A percentile compares a stretch with the other conserved stretches of the same genome.
These are phyloP conservation scores for Athalia cordata DNA, from an alignment of 2,888 invertebrate species.

Conservation along the genomic window DNA sequence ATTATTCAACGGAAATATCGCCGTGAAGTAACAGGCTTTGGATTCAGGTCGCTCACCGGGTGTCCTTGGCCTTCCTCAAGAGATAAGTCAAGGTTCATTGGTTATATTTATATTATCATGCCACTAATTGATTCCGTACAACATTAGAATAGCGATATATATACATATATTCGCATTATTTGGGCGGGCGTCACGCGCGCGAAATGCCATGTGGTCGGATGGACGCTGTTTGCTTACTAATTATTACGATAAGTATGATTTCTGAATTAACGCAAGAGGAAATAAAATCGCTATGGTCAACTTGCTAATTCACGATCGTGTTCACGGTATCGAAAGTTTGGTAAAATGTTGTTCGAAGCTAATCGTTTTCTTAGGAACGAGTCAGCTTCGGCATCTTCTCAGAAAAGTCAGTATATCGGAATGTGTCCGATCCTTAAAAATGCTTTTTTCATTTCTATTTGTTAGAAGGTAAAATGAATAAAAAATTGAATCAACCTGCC, in stretches of 20 bases:
- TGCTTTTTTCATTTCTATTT: too few species aligned
- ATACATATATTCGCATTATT: neutral
- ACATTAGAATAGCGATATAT: neutral
- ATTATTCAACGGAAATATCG: neutral
- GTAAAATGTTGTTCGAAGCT: too few species aligned
- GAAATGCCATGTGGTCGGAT: neutral
- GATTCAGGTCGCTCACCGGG: constrained; percentile 7
- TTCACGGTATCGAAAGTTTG: too few species aligned
- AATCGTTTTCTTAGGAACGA: too few species aligned
- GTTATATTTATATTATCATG: neutral
- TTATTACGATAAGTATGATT: constrained; percentile 9
- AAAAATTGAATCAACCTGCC: neutral
- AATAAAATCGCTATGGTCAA: neutral
- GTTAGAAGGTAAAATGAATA: too few species aligned
- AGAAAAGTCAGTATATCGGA: too few species aligned
- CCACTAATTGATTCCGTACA: neutral
- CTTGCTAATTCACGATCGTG: neutral
- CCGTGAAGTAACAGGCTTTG: neutral
- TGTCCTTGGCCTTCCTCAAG: neutral
- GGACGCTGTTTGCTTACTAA: constrained; percentile 1
- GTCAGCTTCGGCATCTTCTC: too few species aligned
- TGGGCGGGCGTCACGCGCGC: neutral
- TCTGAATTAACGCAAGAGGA: neutral
- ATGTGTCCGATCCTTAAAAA: too few species aligned
- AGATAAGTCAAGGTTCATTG: neutral